These are phyloP conservation scores for Zelostemma sp. DNA, from an alignment of 1,140 invertebrate species.

Conservation along the genomic window DNA sequence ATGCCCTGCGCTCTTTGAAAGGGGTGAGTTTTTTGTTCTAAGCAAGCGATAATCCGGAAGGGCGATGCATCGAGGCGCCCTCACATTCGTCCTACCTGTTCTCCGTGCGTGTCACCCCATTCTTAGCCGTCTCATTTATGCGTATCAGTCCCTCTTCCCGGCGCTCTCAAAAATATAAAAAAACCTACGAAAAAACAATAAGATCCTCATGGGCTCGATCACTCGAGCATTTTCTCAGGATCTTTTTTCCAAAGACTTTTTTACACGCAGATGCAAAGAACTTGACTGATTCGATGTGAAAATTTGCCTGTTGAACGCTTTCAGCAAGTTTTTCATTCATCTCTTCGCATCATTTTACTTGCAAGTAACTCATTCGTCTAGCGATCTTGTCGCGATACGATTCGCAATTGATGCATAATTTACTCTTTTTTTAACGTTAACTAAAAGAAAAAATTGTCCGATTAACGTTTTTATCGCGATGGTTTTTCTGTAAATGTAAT, in stretches of 20 bases:
- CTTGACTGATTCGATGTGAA: no score
- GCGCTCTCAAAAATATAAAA: background rate
- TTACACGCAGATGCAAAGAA: background rate
- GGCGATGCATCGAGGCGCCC: constrained; percentile 44
- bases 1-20: background rate
- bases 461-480: no score
- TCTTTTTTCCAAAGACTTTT: constrained; percentile 29
- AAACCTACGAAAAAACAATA: background rate
- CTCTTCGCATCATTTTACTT: no score
- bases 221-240: constrained; percentile 30
- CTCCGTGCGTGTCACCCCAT: background rate
- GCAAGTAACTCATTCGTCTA: no score
- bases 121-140: background rate
- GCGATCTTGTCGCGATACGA: no score
- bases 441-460: no score
- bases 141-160: background rate
- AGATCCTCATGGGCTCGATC: background rate
- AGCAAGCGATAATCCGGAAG: constrained; percentile 42
- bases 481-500: no score
- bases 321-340: no score
- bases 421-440: no score
- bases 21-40: constrained; percentile 10
- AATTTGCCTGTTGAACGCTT: no score
- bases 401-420: no score
- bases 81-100: constrained; percentile 27